Evolutionary conservation across 2,113 vertebrate species (phyloP).

Genomic region (Cynoglossus semilaevis): DNA sequence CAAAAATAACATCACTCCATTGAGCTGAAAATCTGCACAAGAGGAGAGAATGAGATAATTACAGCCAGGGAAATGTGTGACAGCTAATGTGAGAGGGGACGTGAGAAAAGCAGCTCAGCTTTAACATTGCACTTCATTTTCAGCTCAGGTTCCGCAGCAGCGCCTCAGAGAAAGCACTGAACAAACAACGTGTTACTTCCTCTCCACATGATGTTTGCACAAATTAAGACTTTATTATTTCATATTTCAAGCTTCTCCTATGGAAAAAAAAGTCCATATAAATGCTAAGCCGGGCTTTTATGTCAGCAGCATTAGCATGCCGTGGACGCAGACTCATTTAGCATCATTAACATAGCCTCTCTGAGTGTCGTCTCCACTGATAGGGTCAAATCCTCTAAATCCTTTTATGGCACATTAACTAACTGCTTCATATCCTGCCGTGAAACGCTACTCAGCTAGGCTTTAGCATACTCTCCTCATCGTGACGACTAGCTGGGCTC

Average conservation of each 20-base stretch:
- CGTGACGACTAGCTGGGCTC: slow-evolving; percentile 47
- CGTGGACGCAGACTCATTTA: slow-evolving; percentile 63
- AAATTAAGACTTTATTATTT: slow-evolving; percentile 5
- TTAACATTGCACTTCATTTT: slow-evolving; percentile 7
- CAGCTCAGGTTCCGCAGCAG: not conserved
- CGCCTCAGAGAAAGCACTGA: not conserved
- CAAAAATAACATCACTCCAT: not conserved
- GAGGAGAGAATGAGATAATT: slow-evolving; percentile 5
- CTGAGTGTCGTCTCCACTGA: slow-evolving; percentile 63
- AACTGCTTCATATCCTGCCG: slow-evolving; percentile 56
- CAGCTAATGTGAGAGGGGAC: slow-evolving; percentile 1
- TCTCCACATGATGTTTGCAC: slow-evolving; percentile 4
- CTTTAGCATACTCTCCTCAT: slow-evolving; percentile 55
- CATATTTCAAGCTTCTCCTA: slow-evolving; percentile 3
- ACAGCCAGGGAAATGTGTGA: not conserved
- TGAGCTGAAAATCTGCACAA: not conserved
- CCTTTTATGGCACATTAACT: slow-evolving; percentile 71
- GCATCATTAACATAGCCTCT: slow-evolving; percentile 65
- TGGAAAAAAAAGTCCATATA: slow-evolving; percentile 26
- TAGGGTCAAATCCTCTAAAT: slow-evolving; percentile 74
- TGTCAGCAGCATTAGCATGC: slow-evolving; percentile 56
- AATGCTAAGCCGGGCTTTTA: slow-evolving; percentile 44
- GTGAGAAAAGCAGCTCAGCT: not conserved
- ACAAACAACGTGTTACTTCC: not conserved
- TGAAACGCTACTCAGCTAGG: slow-evolving; percentile 62